These are phyloP conservation scores for Rachycentron canadum DNA, from an alignment of 2,797 vertebrate genomes.

Conservation along the genomic window DNA sequence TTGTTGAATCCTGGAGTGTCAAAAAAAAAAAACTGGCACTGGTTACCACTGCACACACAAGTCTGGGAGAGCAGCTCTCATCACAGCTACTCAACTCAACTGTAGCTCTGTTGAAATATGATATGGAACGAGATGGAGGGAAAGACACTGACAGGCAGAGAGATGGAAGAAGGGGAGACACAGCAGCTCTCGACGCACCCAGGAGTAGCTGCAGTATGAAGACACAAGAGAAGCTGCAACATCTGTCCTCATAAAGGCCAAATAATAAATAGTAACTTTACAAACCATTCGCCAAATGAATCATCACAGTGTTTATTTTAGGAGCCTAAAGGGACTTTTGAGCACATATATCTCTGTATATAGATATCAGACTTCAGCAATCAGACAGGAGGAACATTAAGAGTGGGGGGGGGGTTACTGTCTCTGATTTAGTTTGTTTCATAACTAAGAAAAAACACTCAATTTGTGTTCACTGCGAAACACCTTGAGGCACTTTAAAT, in stretches of 20 bases:
- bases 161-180: constrained; percentile 10
- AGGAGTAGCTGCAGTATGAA: constrained; percentile 10
- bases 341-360: not conserved
- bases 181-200: not conserved
- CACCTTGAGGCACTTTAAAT: constrained; percentile 48
- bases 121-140: constrained; percentile 35
- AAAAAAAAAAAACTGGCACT: constrained; percentile 11
- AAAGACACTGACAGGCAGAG: constrained; percentile 18
- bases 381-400: constrained; percentile 30
- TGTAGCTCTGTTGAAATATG: constrained; percentile 47
- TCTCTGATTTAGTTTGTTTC: constrained; percentile 41
- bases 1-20: constrained; percentile 44
- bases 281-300: constrained; percentile 34
- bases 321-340: constrained; percentile 4
- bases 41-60: constrained; percentile 39
- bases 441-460: constrained; percentile 24
- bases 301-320: constrained; percentile 33
- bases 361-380: constrained; percentile 16
- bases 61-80: constrained; percentile 28
- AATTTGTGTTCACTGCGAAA: constrained; percentile 35
- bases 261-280: constrained; percentile 17
- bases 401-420: constrained; percentile 7
- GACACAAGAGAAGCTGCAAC: constrained; percentile 12
- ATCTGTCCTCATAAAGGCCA: constrained; percentile 29
- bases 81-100: constrained; percentile 41